Evolutionary conservation across 2,797 vertebrate genomes (phyloP).

Genomic region (Prionace glauca): DNA sequence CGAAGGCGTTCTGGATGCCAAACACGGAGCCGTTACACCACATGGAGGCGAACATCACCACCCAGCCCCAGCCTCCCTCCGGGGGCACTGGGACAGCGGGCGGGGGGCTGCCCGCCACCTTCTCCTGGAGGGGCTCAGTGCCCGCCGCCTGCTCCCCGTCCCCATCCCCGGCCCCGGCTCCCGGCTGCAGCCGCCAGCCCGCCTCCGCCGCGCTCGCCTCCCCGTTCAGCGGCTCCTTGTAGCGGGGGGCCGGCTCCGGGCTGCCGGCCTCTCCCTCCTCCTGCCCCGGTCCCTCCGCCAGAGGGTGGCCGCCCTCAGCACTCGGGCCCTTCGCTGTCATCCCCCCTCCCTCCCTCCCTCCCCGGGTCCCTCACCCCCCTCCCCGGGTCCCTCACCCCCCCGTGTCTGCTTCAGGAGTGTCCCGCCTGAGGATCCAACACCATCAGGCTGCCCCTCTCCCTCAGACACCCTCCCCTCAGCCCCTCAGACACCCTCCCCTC

Average conservation of each 20-base stretch:
- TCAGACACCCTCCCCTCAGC: no score
- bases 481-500: no score
- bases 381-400: no score
- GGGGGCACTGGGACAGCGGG: slow-evolving; percentile 55
- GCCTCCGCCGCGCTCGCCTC: neutral
- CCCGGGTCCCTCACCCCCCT: no score
- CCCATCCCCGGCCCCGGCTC: neutral
- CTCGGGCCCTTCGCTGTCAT: neutral
- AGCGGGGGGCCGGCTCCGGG: neutral
- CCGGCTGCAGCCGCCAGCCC: neutral
- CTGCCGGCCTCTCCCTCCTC: neutral
- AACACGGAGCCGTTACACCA: slow-evolving; percentile 96
- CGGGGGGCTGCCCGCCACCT: neutral
- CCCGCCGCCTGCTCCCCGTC: neutral
- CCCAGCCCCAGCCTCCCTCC: slow-evolving; percentile 94
- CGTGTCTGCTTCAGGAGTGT: neutral
- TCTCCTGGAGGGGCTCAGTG: neutral
- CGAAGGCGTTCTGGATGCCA: slow-evolving; percentile 92
- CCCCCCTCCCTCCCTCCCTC: no score
- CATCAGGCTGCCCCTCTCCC: neutral
- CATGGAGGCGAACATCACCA: slow-evolving; percentile 92
- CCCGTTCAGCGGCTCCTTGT: slow-evolving; percentile 33
- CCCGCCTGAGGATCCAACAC: neutral
- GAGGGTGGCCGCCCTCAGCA: neutral
- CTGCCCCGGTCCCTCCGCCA: neutral